Conservation (phyloP, 1,140 invertebrate genomes). For the Archivesica marissinica region DNA sequence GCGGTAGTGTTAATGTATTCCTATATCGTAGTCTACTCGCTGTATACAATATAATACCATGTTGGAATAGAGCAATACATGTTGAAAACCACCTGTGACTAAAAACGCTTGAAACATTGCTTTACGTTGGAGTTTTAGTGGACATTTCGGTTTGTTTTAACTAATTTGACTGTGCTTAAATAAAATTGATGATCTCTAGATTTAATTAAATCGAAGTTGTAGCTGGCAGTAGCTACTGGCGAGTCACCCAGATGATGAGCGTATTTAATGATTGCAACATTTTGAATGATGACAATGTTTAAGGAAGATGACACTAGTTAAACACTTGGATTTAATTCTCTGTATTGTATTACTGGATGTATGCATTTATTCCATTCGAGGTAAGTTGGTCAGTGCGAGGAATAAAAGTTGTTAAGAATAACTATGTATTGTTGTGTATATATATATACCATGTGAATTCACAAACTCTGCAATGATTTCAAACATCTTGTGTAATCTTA, state of each 20-base stretch:
- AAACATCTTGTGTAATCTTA: too few species aligned
- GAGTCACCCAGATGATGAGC: not conserved
- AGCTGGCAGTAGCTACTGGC: not conserved
- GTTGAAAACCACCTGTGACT: constrained; percentile 24
- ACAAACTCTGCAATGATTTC: too few species aligned
- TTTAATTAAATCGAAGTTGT: not conserved
- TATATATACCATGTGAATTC: too few species aligned
- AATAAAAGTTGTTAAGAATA: too few species aligned
- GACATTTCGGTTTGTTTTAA: not conserved
- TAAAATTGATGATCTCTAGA: not conserved
- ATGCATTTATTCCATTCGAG: constrained; percentile 2
- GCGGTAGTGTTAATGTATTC: constrained; percentile 12
- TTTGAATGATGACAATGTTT: constrained; percentile 24
- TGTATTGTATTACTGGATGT: constrained; percentile 27
- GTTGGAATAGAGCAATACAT: not conserved
- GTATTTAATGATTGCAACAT: not conserved
- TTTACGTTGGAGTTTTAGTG: not conserved
- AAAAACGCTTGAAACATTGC: constrained; percentile 19
- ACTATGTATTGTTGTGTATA: too few species aligned
- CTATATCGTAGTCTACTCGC: not conserved
- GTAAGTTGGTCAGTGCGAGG: too few species aligned
- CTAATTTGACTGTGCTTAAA: not conserved
- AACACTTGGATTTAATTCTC: constrained; percentile 18
- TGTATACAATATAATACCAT: too few species aligned
- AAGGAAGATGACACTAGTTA: not conserved